Evolutionary conservation across 2,797 vertebrate genomes (phyloP).

Genomic region (Emydoidea blandingii): DNA sequence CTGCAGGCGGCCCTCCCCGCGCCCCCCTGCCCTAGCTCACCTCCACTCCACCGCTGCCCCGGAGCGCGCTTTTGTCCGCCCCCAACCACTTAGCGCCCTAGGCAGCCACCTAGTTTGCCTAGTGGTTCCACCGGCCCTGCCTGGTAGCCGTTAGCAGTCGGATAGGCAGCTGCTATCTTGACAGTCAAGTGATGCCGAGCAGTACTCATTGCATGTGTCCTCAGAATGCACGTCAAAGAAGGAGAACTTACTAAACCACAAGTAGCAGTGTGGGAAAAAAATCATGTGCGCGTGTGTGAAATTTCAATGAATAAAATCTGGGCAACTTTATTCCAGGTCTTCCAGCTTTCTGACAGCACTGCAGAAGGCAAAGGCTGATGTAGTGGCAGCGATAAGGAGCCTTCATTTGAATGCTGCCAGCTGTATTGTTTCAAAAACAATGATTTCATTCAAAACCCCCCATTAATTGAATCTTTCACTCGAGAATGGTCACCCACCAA

Average conservation of each 20-base stretch:
- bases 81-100: too few relatives aligned
- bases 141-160: neutral
- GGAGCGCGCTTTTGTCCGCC: too few relatives aligned
- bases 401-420: neutral
- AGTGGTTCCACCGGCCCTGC: too few relatives aligned
- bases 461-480: neutral
- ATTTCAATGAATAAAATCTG: neutral
- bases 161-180: neutral
- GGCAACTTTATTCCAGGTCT: neutral
- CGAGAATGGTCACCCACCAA: neutral
- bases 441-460: neutral
- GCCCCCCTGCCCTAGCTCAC: too few relatives aligned
- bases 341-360: neutral
- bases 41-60: too few relatives aligned
- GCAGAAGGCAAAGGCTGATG: neutral
- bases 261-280: neutral
- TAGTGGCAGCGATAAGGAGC: neutral
- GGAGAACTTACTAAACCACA: neutral
- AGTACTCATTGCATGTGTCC: slow-evolving; percentile 38
- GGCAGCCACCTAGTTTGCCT: too few relatives aligned
- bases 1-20: too few relatives aligned
- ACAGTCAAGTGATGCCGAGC: neutral
- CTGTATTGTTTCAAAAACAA: slow-evolving; percentile 4
- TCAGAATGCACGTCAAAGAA: neutral
- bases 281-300: neutral